Base-by-base conservation (phyloP, 2,888 invertebrate species). In the Bibio marci region DNA sequence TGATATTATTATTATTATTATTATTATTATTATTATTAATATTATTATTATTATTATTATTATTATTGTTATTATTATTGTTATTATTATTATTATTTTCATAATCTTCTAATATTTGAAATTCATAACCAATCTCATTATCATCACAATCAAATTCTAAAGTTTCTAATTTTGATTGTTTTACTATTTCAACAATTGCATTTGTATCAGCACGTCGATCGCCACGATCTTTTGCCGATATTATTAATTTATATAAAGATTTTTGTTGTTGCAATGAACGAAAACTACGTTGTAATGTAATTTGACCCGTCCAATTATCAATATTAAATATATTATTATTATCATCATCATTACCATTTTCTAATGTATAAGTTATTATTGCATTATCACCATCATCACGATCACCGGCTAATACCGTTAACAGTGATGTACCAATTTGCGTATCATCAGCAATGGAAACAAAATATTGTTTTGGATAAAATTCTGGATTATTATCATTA, bases 401-500 rank as follows among this genome's bases (percentile, higher is more conserved):
- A 66, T 95, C 94, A 40, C 68, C 72, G 3, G 92, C 92, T 39
- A 70, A 71, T 15, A 95, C 77, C 59, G 76, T 76, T 14, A 83
- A 59, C 47, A 91, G 59, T 33, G 69, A 67, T 19, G 73, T 69
- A 14, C 80, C 78, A 15, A 71, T 58, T 41, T 70, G 62, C 27
- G 73, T 62, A 53, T 80, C 75, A 50, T 82, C 80, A 27, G 73
- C 66, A 32, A 91, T 66, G 32, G 77, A 70, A 48, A 82, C 71
- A 54, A 88, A 80, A 59, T 94, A 94, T 52, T 76, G 72, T 54
- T 73, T 72, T 1, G 94, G 94, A 64, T 92, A 92, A 65, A 95
- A 92, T 51, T 77, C 72, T 1, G 94, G 94, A 49, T 74, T 73
- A 58, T 94, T 92, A 61, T 95, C 94, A 59, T 95, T 94, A 12